phyloP scores from a whole-genome alignment of 1,140 invertebrate species.

The Pseudomyrmex gracilis region DNA sequence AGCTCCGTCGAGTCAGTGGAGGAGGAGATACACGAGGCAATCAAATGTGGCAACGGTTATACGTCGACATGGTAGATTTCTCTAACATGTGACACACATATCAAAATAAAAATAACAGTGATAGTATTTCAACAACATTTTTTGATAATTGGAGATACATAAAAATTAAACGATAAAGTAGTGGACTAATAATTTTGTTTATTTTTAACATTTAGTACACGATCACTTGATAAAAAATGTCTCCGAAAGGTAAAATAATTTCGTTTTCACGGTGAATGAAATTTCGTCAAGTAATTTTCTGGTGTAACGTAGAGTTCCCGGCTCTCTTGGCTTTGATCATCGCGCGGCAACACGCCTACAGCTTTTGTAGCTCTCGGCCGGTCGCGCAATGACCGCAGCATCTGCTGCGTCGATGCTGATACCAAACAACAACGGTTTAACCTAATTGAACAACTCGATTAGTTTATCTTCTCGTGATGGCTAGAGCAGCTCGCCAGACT shows the following conservation, averaged over 20 bases:
- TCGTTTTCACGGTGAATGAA: not conserved
- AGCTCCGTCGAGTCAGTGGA: slow-evolving; percentile 32
- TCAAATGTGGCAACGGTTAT: slow-evolving; percentile 8
- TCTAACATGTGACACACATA: not conserved
- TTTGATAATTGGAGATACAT: slow-evolving; percentile 9
- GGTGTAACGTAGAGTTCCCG: not conserved
- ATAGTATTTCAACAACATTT: not conserved
- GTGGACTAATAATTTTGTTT: not conserved
- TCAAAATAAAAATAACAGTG: not conserved
- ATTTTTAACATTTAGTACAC: not conserved
- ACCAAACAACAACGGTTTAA: slow-evolving; percentile 42
- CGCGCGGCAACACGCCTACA: not conserved
- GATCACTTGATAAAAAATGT: slow-evolving; percentile 1
- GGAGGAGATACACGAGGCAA: slow-evolving; percentile 38
- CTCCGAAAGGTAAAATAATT: not conserved
- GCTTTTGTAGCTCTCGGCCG: slow-evolving; percentile 19
- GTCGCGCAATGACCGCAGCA: slow-evolving; percentile 17
- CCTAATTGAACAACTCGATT: slow-evolving; percentile 51
- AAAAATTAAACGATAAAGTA: not conserved
- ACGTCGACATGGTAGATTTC: not conserved
- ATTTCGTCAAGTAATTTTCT: not conserved
- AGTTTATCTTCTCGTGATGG: slow-evolving; percentile 36
- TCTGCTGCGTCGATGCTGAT: slow-evolving; percentile 42
- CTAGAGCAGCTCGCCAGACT: slow-evolving; percentile 5
- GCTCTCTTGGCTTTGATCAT: slow-evolving; percentile 7